Base-by-base conservation (phyloP, 2,888 invertebrate species). In the Lottia scabra region DNA sequence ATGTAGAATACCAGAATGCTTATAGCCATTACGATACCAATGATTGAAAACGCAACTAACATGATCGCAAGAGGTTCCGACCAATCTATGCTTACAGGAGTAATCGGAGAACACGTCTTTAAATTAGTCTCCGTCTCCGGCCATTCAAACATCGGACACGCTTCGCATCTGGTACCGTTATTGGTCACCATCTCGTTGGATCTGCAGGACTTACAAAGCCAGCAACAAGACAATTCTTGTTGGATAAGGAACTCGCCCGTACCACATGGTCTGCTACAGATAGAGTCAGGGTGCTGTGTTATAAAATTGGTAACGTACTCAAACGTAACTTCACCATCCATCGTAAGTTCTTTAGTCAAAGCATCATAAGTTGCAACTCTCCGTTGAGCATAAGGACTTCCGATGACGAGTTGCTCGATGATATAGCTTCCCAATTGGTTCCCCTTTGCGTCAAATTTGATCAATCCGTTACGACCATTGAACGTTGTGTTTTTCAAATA, bases 181-280 rank as follows among this genome's bases (percentile, higher is more conserved):
- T 64, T n/a, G n/a, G 63, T 45, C 16, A 77, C 45, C 12, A 67
- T 63, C 63, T 82, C 81, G 66, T 82, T 82, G 3, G 67, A 69
- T 10, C 76, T 62, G 48, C 82, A 82, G 0, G 44, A n/a, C 13
- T 63, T 63, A 69, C 82, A 82, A 23, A 75, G 68, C 81, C 82
- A 82, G 72, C 82, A 82, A 63, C 82, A 82, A 2, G 68, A 38
- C 13, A 74, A 65, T 63, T 75, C 76, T 66, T 70, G 73, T 46
- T 72, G 79, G 19, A 79, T 73, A 23, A 16, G 19, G 26, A 70
- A 70, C 56, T 70, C 45, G 1, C 73, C 64, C 12, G 48, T 30
- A 8, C 10, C 26, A 16, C 68, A 70, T 2, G 73, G 75, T 68
- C 71, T 73, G 45, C 73, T 73, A 62, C 75, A 75, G 10, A 75